Evolutionary conservation across 2,888 invertebrate species (phyloP).

Genomic region (Calliphora vomitoria): DNA sequence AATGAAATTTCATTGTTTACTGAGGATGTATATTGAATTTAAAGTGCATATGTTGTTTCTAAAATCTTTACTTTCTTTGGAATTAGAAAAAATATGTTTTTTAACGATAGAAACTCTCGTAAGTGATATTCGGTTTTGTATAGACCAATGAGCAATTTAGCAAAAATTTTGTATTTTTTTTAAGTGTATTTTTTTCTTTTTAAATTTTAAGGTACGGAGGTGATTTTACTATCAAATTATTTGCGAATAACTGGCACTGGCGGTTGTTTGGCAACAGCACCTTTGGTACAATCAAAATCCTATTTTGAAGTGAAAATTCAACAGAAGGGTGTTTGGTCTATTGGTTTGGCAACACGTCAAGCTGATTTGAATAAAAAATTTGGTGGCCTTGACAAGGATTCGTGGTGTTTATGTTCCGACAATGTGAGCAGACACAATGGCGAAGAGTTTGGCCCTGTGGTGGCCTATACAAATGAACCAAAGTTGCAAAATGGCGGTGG

Average conservation of each 20-base stretch:
- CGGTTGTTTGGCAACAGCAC: conserved; percentile 96
- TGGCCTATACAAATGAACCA: conserved; percentile 76
- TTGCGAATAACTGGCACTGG: conserved; percentile 90
- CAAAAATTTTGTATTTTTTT: too few relatives aligned
- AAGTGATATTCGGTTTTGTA: too few relatives aligned
- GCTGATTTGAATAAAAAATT: conserved; percentile 94
- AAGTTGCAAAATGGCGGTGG: conserved; percentile 73
- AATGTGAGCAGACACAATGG: conserved; percentile 94
- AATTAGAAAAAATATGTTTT: too few relatives aligned
- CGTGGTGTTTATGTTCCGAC: conserved; percentile 97
- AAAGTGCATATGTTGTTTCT: too few relatives aligned
- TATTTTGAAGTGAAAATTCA: conserved; percentile 99
- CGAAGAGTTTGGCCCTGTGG: conserved; percentile 87
- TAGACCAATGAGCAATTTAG: too few relatives aligned
- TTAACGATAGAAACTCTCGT: too few relatives aligned
- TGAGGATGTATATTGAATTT: too few relatives aligned
- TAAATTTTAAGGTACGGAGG: conserved; percentile 79
- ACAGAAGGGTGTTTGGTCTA: conserved; percentile 97
- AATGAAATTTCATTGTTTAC: too few relatives aligned
- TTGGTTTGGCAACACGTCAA: conserved; percentile 95
- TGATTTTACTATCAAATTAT: conserved; percentile 82
- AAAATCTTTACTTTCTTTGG: too few relatives aligned
- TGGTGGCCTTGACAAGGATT: conserved; percentile 94
- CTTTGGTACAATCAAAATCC: conserved; percentile 97
- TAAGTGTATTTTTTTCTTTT: not conserved